Evolutionary conservation across 2,888 invertebrate species (phyloP).

Genomic region (Agrotis ipsilon): DNA sequence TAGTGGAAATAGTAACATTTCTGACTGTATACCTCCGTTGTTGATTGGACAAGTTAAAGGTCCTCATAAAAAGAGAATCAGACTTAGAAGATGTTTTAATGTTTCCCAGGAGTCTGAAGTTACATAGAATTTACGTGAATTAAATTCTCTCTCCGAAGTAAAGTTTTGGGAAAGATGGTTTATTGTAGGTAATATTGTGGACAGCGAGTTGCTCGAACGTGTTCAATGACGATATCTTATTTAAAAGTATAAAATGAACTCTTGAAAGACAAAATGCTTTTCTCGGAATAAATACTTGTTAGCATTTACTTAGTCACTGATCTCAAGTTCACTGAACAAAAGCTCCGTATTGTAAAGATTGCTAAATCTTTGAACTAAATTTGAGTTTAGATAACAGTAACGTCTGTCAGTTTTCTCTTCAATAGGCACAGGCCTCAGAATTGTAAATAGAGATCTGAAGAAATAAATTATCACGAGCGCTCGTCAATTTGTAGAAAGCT

Average conservation of each 20-base stretch:
- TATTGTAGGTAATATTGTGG: slow-evolving; percentile 42
- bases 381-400: slow-evolving; percentile 7
- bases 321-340: slow-evolving; percentile 2
- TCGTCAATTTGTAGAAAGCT: not conserved
- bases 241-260: slow-evolving; percentile 6
- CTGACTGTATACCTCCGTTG: not conserved
- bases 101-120: slow-evolving; percentile 35
- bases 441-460: not conserved
- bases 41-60: slow-evolving; percentile 24
- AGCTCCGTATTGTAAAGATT: not conserved
- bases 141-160: slow-evolving; percentile 32
- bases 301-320: not conserved
- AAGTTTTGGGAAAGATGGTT: slow-evolving; percentile 44
- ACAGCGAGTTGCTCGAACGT: slow-evolving; percentile 24
- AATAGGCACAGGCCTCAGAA: not conserved
- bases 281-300: slow-evolving; percentile 11
- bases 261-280: not conserved
- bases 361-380: slow-evolving; percentile 5
- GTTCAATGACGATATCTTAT: not conserved
- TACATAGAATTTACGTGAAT: slow-evolving; percentile 38
- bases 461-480: not conserved
- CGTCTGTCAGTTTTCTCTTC: not conserved
- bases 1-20: not conserved
- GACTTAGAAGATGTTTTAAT: slow-evolving; percentile 46
- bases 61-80: slow-evolving; percentile 38